Percentiles rank a stretch among this genome's conserved stretches.
Conservation (phyloP, 2,113 vertebrate genomes). For the Morone saxatilis region DNA sequence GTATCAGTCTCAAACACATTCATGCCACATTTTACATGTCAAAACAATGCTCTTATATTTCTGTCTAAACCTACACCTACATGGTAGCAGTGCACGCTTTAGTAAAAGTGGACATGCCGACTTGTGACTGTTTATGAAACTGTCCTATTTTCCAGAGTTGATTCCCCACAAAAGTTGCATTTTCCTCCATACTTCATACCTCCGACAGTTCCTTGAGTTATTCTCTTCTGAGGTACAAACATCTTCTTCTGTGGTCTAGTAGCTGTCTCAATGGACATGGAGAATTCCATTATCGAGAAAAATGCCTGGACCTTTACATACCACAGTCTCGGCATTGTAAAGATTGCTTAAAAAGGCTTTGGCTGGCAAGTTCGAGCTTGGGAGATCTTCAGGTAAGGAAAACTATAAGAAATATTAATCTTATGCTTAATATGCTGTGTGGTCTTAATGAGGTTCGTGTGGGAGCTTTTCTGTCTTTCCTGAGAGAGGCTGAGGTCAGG, state of each 20-base stretch:
- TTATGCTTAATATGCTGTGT: slow-evolving; percentile 7
- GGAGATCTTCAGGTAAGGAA: slow-evolving; percentile 8
- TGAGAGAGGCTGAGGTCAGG: slow-evolving; percentile 29
- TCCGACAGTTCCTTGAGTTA: neutral
- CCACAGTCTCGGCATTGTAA: neutral
- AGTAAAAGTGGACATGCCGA: neutral
- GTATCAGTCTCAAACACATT: too few relatives aligned
- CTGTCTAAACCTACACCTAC: neutral
- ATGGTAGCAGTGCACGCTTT: neutral
- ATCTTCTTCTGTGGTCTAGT: slow-evolving; percentile 8
- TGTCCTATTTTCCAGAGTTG: slow-evolving; percentile 8
- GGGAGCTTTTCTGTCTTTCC: slow-evolving; percentile 28
- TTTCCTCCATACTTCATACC: slow-evolving; percentile 3
- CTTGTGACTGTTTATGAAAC: neutral
- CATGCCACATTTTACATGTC: too few relatives aligned
- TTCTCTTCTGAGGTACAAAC: slow-evolving; percentile 3
- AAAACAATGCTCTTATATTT: neutral
- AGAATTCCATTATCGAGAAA: slow-evolving; percentile 8
- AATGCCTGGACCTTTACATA: slow-evolving; percentile 22
- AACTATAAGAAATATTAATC: neutral
- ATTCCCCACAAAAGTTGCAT: neutral
- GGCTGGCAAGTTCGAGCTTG: neutral
- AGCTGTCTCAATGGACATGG: slow-evolving; percentile 3
- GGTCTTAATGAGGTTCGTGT: slow-evolving; percentile 44
- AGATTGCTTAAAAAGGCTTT: neutral